These are phyloP conservation scores for Megathymus violae DNA, from an alignment of 1,140 invertebrate genomes.

Conservation along the genomic window DNA sequence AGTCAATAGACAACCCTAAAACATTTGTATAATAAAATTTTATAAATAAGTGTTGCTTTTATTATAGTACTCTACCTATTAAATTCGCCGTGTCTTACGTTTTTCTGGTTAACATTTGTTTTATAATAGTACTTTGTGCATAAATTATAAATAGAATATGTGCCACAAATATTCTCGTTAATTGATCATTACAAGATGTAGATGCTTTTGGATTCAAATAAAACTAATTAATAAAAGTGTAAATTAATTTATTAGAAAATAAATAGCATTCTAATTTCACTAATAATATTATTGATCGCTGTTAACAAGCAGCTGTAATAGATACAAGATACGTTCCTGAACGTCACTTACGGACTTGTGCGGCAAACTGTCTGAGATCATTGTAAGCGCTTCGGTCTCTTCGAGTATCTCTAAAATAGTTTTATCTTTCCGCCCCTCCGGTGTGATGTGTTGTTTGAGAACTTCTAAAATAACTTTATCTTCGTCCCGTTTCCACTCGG, in stretches of 20 bases:
- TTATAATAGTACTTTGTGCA: constrained; percentile 1
- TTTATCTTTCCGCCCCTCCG: constrained; percentile 54
- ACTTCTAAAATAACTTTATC: constrained; percentile 70
- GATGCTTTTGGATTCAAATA: too few relatives aligned
- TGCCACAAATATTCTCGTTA: too few relatives aligned
- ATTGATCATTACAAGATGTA: too few relatives aligned
- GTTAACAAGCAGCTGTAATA: constrained; percentile 56
- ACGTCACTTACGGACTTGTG: constrained; percentile 56
- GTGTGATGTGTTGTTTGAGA: constrained; percentile 51
- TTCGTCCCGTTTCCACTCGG: constrained; percentile 70
- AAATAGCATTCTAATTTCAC: neutral
- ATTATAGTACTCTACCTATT: too few relatives aligned
- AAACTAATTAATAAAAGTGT: neutral
- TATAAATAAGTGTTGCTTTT: constrained; percentile 36
- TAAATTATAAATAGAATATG: too few relatives aligned
- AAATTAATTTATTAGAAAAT: constrained; percentile 2
- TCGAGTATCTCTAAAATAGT: constrained; percentile 64
- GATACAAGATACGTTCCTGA: constrained; percentile 56
- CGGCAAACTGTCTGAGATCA: constrained; percentile 46
- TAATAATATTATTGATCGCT: constrained; percentile 27
- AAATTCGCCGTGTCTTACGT: too few relatives aligned
- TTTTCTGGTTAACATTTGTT: too few relatives aligned
- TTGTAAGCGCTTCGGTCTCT: constrained; percentile 52
- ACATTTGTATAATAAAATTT: constrained; percentile 73
- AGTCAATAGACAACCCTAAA: constrained; percentile 50